These are phyloP conservation scores for Chironomus riparius DNA, from an alignment of 2,888 invertebrate species.

Conservation along the genomic window DNA sequence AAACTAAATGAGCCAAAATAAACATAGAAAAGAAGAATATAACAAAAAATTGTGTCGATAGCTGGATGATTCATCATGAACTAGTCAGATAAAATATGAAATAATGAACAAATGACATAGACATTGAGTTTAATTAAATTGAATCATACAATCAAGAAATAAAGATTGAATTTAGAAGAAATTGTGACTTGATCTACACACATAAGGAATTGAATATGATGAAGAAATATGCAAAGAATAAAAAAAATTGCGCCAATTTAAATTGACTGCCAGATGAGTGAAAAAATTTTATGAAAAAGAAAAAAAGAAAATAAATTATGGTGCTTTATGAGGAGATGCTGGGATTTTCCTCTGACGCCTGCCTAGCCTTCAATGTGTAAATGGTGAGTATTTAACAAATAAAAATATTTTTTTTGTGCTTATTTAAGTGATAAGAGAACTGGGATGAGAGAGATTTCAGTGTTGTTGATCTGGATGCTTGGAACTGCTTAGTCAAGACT, in stretches of 20 bases:
- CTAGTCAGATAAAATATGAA: not conserved
- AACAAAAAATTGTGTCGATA: not conserved
- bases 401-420: not conserved
- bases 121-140: not conserved
- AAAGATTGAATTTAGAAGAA: not conserved
- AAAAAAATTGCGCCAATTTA: not conserved
- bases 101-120: not conserved
- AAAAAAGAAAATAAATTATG: too few species aligned
- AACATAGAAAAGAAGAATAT: not conserved
- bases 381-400: not conserved
- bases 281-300: too few species aligned
- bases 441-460: too few species aligned
- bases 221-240: not conserved
- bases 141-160: not conserved
- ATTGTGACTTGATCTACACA: too few species aligned
- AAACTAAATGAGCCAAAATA: not conserved
- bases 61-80: not conserved
- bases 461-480: too few species aligned
- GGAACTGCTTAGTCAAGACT: too few species aligned
- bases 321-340: not conserved
- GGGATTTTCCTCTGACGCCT: not conserved
- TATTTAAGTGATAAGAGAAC: not conserved
- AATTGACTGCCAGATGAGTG: not conserved
- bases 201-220: not conserved
- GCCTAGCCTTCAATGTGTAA: not conserved